Base-by-base conservation (phyloP, 2,113 vertebrate species). In the Callipepla squamata region DNA sequence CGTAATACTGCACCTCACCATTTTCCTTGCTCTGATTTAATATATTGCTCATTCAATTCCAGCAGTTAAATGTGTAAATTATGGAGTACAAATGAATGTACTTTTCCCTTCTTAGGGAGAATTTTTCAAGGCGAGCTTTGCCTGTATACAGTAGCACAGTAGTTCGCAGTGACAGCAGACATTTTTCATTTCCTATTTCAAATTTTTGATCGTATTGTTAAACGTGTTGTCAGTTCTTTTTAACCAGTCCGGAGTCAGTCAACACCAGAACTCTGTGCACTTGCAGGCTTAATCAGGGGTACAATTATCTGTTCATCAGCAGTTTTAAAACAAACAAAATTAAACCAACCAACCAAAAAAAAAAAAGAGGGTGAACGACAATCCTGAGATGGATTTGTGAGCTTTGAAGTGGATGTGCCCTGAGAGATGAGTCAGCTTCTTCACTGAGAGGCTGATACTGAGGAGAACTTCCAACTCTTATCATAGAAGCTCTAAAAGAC, bases 11-110 rank as follows among this genome's bases (percentile, higher is more conserved):
- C 59, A 22, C 70, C 57, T 91, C 19, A 17, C 36, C 21, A 7
- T 58, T 91, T 82, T 45, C 23, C 58, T 66, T 67, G 19, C 62
- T 84, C 59, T 47, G 23, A 55, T 53, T 89, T 85, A 92, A 92
- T 38, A 34, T 55, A 16, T 51, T 51, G 25, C 74, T 89, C 59
- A 23, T 91, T 91, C 42, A 67, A 89, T 89, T 87, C 42, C 67
- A 87, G 63, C 55, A 91, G 78, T 59, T 84, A 58, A 80, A 23
- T 23, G 8, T 53, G 23, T 82, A 48, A 93, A 91, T 87, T 66
- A 40, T 14, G 42, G 76, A 57, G 36, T 38, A 77, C 32, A 89
- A 74, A 81, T 70, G 76, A 87, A 69, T 26, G 28, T 23, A 38
- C 19, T 36, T 88, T 69, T 73, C 50, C 5, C 11, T 6, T 75